A percentile compares a stretch with the other conserved stretches of the same genome.
Evolutionary conservation across 37 sponge, comb jelly and placozoan genomes (phyloP).

Genomic region (Amphimedon queenslandica): DNA sequence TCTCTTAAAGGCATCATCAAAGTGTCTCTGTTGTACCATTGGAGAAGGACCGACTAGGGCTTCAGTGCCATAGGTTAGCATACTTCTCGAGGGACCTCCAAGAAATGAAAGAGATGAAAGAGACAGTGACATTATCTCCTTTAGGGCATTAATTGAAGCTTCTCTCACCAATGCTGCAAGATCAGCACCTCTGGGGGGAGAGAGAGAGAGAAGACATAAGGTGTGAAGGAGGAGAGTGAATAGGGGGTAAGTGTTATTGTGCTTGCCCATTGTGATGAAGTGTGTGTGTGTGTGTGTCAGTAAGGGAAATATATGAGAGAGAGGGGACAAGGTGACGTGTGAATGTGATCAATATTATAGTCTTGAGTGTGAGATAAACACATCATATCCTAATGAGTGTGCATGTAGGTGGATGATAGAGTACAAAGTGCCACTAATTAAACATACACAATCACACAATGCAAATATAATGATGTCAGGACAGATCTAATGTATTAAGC

Average conservation of each 20-base stretch:
- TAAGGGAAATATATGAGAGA: no score
- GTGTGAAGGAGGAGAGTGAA: not conserved
- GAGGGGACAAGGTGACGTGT: no score
- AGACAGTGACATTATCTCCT: conserved; percentile 38
- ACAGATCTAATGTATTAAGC: no score
- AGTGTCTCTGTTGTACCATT: conserved; percentile 55
- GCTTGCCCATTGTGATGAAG: not conserved
- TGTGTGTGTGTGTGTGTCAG: not conserved
- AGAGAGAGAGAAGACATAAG: conserved; percentile 4
- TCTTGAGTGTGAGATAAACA: no score
- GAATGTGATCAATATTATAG: no score
- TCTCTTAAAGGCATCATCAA: conserved; percentile 58
- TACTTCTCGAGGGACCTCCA: not conserved
- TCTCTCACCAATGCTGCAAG: conserved; percentile 88
- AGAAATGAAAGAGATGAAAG: not conserved
- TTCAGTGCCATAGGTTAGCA: not conserved
- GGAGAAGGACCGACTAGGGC: no score
- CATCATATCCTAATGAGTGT: no score
- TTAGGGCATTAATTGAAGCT: conserved; percentile 73
- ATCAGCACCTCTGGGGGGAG: conserved; percentile 96
- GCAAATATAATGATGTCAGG: no score
- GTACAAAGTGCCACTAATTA: no score
- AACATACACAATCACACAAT: no score
- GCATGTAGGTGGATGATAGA: no score
- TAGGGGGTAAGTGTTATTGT: not conserved